A percentile compares a stretch with the other conserved stretches of the same genome.
Conservation (phyloP, 35 echinoderm and acorn worm genomes). For the Apostichopus japonicus region DNA sequence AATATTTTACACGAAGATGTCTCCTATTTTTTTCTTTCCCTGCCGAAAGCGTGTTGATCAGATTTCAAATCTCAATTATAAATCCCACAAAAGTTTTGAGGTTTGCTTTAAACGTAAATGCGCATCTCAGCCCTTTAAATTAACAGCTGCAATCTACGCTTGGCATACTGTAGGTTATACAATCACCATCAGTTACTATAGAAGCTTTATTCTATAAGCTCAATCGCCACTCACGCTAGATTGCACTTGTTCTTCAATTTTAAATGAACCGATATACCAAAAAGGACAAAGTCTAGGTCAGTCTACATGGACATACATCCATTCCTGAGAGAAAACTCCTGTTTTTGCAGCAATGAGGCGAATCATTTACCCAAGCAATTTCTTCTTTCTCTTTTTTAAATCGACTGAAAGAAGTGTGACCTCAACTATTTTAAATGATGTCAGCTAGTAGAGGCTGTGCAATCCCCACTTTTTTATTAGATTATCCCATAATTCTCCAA, state of each 20-base stretch:
- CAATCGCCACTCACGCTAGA: constrained; percentile 10
- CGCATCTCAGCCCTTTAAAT: background rate
- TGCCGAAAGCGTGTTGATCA: too few species aligned
- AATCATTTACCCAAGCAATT: constrained; percentile 5
- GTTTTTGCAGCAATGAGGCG: background rate
- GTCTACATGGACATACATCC: constrained; percentile 7
- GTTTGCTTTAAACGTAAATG: too few species aligned
- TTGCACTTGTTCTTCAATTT: constrained; percentile 21
- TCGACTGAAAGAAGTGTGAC: constrained; percentile 13
- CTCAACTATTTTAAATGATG: constrained; percentile 6
- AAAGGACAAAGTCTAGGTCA: background rate
- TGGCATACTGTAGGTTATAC: background rate
- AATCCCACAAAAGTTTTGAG: too few species aligned
- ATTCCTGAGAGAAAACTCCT: constrained; percentile 17
- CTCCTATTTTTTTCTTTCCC: too few species aligned
- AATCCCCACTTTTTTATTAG: background rate
- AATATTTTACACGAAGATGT: too few species aligned
- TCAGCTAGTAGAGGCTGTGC: background rate
- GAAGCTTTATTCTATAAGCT: background rate
- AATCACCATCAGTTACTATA: background rate
- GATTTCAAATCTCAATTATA: too few species aligned
- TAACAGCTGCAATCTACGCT: background rate
- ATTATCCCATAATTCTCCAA: background rate
- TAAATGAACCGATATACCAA: background rate
- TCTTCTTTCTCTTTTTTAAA: background rate